These are phyloP conservation scores for Pangasius krempfi DNA, from an alignment of 2,797 vertebrate species.

Conservation along the genomic window DNA sequence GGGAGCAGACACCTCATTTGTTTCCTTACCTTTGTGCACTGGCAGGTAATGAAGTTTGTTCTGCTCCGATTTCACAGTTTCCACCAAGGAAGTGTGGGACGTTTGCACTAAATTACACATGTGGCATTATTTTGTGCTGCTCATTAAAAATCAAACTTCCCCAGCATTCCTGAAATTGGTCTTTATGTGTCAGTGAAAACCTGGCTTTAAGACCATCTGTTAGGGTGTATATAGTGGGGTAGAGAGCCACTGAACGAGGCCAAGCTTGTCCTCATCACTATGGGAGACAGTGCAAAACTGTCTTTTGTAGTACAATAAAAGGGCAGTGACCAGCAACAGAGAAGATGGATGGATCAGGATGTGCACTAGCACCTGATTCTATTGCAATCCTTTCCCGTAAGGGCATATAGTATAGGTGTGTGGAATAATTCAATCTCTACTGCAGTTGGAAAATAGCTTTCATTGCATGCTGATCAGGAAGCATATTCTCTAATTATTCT, in stretches of 20 bases:
- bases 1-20: constrained; percentile 75
- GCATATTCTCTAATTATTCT: neutral
- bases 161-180: constrained; percentile 23
- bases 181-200: constrained; percentile 45
- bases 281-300: neutral
- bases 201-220: constrained; percentile 43
- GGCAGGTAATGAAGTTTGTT: constrained; percentile 72
- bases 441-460: neutral
- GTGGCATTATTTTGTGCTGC: constrained; percentile 67
- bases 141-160: constrained; percentile 61
- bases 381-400: constrained; percentile 19
- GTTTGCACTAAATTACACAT: constrained; percentile 67
- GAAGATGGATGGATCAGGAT: constrained; percentile 13
- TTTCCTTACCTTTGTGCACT: constrained; percentile 69
- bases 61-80: constrained; percentile 69
- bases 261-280: neutral
- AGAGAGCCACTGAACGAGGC: neutral
- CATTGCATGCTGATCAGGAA: neutral
- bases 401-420: neutral
- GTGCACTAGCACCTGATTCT: constrained; percentile 8
- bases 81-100: constrained; percentile 63
- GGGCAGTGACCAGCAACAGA: constrained; percentile 15
- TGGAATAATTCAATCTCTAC: neutral
- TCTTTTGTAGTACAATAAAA: constrained; percentile 24
- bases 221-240: constrained; percentile 3